Percentiles rank a stretch among this genome's conserved stretches.
Conservation (phyloP, 1,140 invertebrate genomes). For the Atta cephalotes region DNA sequence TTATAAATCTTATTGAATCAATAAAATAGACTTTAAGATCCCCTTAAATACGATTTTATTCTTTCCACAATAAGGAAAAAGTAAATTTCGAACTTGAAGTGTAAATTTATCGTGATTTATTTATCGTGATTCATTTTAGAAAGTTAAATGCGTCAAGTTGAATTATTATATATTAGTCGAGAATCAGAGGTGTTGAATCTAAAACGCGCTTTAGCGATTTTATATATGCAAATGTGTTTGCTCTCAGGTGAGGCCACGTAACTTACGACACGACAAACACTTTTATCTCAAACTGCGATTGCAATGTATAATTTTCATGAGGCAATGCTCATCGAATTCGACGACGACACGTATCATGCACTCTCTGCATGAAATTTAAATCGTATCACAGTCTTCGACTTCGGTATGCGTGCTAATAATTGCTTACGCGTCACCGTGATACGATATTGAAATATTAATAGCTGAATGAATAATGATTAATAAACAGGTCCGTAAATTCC, state of each 20-base stretch:
- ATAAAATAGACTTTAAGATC: too few species aligned
- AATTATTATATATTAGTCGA: not conserved
- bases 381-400: slow-evolving; percentile 29
- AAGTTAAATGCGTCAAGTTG: not conserved
- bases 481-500: slow-evolving; percentile 52
- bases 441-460: slow-evolving; percentile 66
- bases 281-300: slow-evolving; percentile 41
- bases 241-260: slow-evolving; percentile 17
- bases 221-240: slow-evolving; percentile 38
- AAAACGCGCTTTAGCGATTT: slow-evolving; percentile 25
- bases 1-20: too few species aligned
- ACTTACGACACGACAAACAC: slow-evolving; percentile 12
- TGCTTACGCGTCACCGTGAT: slow-evolving; percentile 36
- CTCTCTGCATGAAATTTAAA: slow-evolving; percentile 46
- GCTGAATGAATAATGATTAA: slow-evolving; percentile 63
- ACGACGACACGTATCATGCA: slow-evolving; percentile 16
- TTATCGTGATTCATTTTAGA: too few species aligned
- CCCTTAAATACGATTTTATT: not conserved
- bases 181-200: slow-evolving; percentile 13
- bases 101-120: not conserved
- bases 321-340: slow-evolving; percentile 32
- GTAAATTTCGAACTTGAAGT: not conserved
- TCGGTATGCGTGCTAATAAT: slow-evolving; percentile 43
- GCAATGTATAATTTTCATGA: slow-evolving; percentile 20
- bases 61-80: not conserved